Conservation (phyloP, 2,113 vertebrate genomes). For the Tachysurus vachellii region DNA sequence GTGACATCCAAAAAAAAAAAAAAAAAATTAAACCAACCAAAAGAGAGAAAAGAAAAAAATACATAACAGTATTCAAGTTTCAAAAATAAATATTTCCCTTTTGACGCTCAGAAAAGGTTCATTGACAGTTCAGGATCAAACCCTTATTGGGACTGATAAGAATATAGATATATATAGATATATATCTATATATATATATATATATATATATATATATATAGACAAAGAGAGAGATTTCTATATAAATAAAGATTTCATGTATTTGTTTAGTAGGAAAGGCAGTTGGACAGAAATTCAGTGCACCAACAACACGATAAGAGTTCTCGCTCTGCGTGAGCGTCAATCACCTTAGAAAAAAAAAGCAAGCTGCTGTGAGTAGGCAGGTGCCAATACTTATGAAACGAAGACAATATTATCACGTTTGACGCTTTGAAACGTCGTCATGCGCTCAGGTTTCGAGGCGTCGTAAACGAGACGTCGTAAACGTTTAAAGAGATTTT, state of each 20-base stretch:
- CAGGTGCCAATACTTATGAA: not conserved
- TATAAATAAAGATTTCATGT: not conserved
- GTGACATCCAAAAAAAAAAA: slow-evolving; percentile 52
- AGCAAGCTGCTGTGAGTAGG: not conserved
- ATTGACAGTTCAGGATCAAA: slow-evolving; percentile 39
- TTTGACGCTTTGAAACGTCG: not conserved
- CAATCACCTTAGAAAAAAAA: slow-evolving; percentile 6
- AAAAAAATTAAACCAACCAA: not conserved
- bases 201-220: not conserved
- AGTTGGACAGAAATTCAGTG: slow-evolving; percentile 44
- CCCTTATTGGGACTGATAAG: slow-evolving; percentile 31
- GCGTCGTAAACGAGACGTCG: not conserved
- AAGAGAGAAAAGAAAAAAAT: slow-evolving; percentile 28
- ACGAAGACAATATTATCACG: not conserved
- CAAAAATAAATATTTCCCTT: slow-evolving; percentile 64
- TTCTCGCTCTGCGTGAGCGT: slow-evolving; percentile 6
- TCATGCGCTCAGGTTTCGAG: not conserved
- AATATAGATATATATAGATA: slow-evolving; percentile 39
- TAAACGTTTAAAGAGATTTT: not conserved
- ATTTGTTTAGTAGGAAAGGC: slow-evolving; percentile 41
- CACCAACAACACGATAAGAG: slow-evolving; percentile 25
- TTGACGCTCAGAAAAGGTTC: slow-evolving; percentile 43
- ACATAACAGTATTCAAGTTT: slow-evolving; percentile 61
- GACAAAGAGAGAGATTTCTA: no score
- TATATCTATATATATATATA: slow-evolving; percentile 16